Percentiles rank a stretch among this genome's conserved stretches.
phyloP scores from a whole-genome alignment of 2,797 vertebrate genomes.

The Pitangus sulphuratus region DNA sequence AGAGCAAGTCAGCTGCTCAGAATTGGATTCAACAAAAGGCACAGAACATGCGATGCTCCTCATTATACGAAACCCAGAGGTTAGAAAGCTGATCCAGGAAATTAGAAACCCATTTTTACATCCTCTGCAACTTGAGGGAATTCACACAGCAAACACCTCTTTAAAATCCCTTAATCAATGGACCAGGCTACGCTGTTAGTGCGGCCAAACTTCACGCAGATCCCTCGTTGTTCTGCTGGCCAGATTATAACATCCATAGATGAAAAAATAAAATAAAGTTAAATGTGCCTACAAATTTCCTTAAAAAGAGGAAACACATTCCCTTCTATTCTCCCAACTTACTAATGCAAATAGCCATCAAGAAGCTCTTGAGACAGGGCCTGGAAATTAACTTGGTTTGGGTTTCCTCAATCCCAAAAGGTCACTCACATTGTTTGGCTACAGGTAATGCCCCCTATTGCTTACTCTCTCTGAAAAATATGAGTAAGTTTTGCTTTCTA shows the following conservation, averaged over 20 bases:
- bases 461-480: neutral
- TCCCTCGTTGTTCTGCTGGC: neutral
- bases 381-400: neutral
- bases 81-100: neutral
- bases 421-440: neutral
- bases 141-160: neutral
- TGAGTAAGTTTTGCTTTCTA: neutral
- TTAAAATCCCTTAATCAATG: neutral
- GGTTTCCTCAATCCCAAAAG: neutral
- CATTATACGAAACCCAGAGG: neutral
- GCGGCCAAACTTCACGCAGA: neutral
- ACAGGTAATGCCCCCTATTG: neutral
- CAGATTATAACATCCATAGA: neutral
- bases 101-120: neutral
- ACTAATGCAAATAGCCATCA: neutral
- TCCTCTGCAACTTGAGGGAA: neutral
- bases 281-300: neutral
- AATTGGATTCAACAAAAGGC: neutral
- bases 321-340: neutral
- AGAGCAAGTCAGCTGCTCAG: neutral
- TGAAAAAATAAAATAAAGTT: neutral
- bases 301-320: neutral
- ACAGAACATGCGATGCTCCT: neutral
- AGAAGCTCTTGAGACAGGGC: neutral
- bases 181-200: neutral